Conservation (phyloP, 2,888 invertebrate genomes). For the Campoplex capitator region DNA sequence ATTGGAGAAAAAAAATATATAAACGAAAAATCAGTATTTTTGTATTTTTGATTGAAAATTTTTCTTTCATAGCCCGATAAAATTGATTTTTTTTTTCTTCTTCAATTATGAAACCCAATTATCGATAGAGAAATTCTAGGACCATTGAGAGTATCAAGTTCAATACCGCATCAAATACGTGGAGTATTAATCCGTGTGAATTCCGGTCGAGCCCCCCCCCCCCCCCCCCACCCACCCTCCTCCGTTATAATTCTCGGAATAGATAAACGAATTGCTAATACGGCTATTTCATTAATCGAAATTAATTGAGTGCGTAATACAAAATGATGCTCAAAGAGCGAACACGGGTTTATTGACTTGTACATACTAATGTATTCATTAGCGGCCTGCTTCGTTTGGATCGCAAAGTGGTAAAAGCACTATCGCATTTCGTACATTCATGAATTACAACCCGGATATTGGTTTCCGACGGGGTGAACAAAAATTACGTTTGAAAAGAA, state of each 20-base stretch:
- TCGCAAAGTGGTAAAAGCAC: slow-evolving; percentile 11
- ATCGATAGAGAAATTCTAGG: background rate
- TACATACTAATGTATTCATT: slow-evolving; percentile 20
- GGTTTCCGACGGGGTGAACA: no score
- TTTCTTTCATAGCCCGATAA: no score
- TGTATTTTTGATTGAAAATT: no score
- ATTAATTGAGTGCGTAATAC: slow-evolving; percentile 62
- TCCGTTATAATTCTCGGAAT: slow-evolving; percentile 16
- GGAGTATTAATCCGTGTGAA: slow-evolving; percentile 12
- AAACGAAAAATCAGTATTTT: no score
- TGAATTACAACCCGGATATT: background rate
- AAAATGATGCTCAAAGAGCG: slow-evolving; percentile 62
- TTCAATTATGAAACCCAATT: background rate
- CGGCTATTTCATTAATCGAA: slow-evolving; percentile 44
- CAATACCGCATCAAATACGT: background rate
- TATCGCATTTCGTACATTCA: background rate
- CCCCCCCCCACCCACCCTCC: no score
- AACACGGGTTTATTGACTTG: slow-evolving; percentile 20
- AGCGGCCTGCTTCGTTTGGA: background rate
- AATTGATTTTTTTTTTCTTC: no score
- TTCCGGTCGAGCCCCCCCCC: background rate
- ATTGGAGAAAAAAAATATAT: slow-evolving; percentile 6
- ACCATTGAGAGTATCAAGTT: background rate
- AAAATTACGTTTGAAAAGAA: background rate
- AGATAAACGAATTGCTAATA: slow-evolving; percentile 45